These are phyloP conservation scores for Metaphire vulgaris DNA, from an alignment of 1,140 invertebrate genomes.

Conservation along the genomic window DNA sequence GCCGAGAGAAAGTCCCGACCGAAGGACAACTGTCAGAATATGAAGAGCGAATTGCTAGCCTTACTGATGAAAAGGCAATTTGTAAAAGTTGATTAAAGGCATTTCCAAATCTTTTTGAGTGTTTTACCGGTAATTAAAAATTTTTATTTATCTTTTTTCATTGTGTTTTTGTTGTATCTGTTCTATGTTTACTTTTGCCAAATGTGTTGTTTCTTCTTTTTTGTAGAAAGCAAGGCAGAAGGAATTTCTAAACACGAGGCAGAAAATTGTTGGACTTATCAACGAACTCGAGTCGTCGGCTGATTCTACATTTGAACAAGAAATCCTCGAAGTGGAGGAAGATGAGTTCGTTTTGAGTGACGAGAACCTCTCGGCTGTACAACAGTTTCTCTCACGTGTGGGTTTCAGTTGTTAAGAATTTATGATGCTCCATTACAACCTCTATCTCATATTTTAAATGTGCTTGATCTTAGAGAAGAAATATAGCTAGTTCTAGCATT, in stretches of 20 bases:
- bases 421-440: no score
- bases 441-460: no score
- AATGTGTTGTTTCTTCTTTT: no score
- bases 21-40: background rate
- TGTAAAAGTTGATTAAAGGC: no score
- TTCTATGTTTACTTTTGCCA: no score
- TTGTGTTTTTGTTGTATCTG: no score
- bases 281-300: background rate
- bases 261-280: background rate
- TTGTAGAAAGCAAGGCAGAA: background rate
- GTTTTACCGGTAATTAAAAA: no score
- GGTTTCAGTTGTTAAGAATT: no score
- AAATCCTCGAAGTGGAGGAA: background rate
- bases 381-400: background rate
- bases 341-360: background rate
- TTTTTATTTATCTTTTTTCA: no score
- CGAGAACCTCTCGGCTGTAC: background rate
- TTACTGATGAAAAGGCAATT: background rate
- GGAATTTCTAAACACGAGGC: background rate
- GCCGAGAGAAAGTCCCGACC: background rate
- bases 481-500: no score
- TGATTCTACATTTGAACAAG: background rate
- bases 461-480: no score
- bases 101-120: no score
- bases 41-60: background rate